Conservation (phyloP, 1,140 invertebrate species). For the Anthonomus grandis region DNA sequence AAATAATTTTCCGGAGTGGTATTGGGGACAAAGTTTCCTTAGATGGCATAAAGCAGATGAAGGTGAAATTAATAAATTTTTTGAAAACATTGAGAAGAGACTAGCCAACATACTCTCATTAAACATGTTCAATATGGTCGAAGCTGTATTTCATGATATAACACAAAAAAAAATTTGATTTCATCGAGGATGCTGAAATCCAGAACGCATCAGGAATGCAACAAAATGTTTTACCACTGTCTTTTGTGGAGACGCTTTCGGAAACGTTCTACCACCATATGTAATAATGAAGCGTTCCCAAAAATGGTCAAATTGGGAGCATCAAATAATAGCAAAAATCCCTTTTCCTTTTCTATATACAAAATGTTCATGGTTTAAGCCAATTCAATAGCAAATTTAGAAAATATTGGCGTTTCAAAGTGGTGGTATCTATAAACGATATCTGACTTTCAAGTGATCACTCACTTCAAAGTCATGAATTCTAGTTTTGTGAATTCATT, state of each 20-base stretch:
- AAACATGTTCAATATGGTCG: background rate
- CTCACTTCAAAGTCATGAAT: too few relatives aligned
- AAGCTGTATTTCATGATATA: background rate
- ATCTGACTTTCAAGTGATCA: too few relatives aligned
- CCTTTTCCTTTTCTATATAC: too few relatives aligned
- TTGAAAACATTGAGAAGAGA: background rate
- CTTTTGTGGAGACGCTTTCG: background rate
- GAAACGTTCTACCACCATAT: background rate
- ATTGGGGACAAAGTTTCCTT: too few relatives aligned
- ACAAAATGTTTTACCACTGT: background rate
- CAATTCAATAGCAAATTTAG: too few relatives aligned
- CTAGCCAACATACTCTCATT: background rate
- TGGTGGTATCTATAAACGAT: too few relatives aligned
- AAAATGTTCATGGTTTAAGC: too few relatives aligned
- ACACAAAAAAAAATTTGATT: background rate
- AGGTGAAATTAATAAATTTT: background rate
- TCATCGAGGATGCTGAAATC: background rate
- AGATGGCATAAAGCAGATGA: too few relatives aligned
- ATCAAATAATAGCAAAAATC: too few relatives aligned
- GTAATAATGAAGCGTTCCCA: background rate
- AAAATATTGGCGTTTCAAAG: too few relatives aligned
- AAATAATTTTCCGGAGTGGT: too few relatives aligned
- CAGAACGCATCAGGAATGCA: background rate
- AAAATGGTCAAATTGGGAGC: background rate
- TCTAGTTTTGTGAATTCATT: too few relatives aligned